Conservation (phyloP, 23 tunicate genomes). For the Diplosoma virens region DNA sequence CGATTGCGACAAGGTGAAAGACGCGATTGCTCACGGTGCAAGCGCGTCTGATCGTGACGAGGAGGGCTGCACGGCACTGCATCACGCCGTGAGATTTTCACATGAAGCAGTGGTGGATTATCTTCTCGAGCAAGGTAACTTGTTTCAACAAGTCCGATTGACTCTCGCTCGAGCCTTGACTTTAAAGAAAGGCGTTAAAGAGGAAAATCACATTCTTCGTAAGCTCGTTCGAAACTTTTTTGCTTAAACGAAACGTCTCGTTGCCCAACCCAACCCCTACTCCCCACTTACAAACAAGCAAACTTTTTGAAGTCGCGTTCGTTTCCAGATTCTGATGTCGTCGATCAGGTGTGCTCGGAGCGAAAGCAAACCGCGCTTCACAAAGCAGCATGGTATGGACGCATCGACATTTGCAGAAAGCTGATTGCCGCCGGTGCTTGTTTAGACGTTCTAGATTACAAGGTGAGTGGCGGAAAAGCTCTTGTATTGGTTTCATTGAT, state of each 20-base stretch:
- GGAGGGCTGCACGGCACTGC: constrained; percentile 71
- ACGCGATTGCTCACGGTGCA: constrained; percentile 57
- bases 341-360: constrained; percentile 37
- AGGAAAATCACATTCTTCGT: no score
- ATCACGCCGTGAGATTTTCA: constrained; percentile 64
- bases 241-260: no score
- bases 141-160: no score
- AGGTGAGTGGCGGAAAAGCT: constrained; percentile 35
- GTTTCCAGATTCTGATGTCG: not conserved
- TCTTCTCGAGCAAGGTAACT: constrained; percentile 43
- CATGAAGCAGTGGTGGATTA: constrained; percentile 36
- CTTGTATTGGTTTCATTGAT: no score
- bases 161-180: no score
- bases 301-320: no score
- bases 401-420: constrained; percentile 42
- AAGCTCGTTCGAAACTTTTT: no score
- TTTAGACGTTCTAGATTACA: constrained; percentile 36
- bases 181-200: no score
- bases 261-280: not conserved
- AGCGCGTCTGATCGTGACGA: constrained; percentile 34
- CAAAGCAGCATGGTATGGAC: constrained; percentile 77
- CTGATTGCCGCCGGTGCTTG: constrained; percentile 68
- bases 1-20: constrained; percentile 30
- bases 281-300: no score
- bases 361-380: constrained; percentile 72